phyloP scores from a whole-genome alignment of 2,113 vertebrate species.

The Trochalopteron elliotii region DNA sequence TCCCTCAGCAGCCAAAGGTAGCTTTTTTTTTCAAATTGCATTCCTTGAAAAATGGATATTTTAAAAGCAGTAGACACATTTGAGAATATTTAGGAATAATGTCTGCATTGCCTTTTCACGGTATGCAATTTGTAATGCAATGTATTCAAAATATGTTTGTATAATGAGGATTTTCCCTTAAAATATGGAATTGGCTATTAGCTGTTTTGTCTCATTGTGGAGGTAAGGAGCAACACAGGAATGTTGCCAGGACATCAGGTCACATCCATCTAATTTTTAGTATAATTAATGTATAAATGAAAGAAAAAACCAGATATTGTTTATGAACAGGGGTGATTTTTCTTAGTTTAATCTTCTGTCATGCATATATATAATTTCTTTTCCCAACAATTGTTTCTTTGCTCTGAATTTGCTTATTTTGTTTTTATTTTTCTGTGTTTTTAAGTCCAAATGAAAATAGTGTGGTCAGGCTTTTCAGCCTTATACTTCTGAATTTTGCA shows the following conservation, averaged over 20 bases:
- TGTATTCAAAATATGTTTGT: background rate
- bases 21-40: background rate
- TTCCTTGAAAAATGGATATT: background rate
- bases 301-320: background rate
- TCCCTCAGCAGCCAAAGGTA: background rate
- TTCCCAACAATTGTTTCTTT: background rate
- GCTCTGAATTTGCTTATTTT: background rate
- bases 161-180: background rate
- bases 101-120: background rate
- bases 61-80: background rate
- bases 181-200: background rate
- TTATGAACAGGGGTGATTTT: background rate
- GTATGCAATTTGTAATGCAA: background rate
- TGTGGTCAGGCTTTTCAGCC: background rate
- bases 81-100: background rate
- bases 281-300: background rate
- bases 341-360: background rate
- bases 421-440: accelerated
- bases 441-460: background rate
- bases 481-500: background rate
- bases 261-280: background rate
- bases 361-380: background rate
- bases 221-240: background rate
- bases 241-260: background rate
- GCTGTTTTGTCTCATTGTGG: background rate